Conservation (phyloP, 2,888 invertebrate species). For the Eumacrocentrus americanus region DNA sequence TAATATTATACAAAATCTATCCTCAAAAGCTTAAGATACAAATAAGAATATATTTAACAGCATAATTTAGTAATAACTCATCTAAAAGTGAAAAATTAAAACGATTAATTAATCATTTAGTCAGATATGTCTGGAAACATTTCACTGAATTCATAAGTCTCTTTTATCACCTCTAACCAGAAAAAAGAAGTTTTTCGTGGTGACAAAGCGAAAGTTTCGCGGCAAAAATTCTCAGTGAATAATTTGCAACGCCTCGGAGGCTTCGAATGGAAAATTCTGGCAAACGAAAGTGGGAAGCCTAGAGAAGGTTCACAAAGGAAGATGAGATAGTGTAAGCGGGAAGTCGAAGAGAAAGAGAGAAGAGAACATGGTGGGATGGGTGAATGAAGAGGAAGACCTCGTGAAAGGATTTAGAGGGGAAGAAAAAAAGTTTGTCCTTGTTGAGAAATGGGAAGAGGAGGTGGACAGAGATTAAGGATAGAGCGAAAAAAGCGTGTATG, state of each 20-base stretch:
- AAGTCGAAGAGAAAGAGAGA: not conserved
- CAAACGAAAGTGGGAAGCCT: constrained; percentile 7
- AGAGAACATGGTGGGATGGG: not conserved
- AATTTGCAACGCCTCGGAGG: constrained; percentile 16
- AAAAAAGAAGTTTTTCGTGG: constrained; percentile 2
- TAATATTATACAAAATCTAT: too few relatives aligned
- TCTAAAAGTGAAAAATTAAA: too few relatives aligned
- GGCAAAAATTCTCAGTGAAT: constrained; percentile 13
- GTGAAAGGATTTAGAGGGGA: too few relatives aligned
- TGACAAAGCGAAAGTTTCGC: constrained; percentile 16
- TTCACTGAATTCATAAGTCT: not conserved
- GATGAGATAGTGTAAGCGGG: not conserved
- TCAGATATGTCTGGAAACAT: not conserved
- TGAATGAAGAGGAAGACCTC: too few relatives aligned
- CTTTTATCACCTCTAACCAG: not conserved
- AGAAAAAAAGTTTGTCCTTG: not conserved
- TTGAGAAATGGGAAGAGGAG: not conserved
- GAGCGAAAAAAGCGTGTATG: not conserved
- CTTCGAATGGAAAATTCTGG: constrained; percentile 15
- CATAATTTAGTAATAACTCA: too few relatives aligned
- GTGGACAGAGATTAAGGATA: not conserved
- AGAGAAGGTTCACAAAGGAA: constrained; percentile 1
- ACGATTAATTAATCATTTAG: too few relatives aligned
- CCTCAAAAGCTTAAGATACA: too few relatives aligned
- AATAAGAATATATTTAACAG: too few relatives aligned